Base-by-base conservation (phyloP, 2,888 invertebrate genomes). In the Miltochrista miniata region DNA sequence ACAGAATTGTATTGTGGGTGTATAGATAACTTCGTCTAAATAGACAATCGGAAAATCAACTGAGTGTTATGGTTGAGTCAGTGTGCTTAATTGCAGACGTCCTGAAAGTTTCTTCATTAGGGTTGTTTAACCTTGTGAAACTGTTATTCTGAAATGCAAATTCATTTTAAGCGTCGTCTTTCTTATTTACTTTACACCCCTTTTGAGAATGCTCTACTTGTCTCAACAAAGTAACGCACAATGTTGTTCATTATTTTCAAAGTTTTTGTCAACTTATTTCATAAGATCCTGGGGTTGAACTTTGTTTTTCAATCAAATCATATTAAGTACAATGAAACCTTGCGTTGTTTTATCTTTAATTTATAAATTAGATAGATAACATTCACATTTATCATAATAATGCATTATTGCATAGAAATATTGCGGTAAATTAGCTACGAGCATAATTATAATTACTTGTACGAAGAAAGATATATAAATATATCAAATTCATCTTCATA, bases 61-160 rank as follows among this genome's bases (percentile, higher is more conserved):
- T 58, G 54, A 12, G 64, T 70, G 70, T 68, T 59, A 63, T 59
- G 64, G 66, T 59, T 59, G 62, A 60, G 71, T 64, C 54, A 51
- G 65, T 67, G 69, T 74, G 70, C 72, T 72, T 74, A 74, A 72
- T 72, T 65, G 62, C 69, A 59, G 61, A 42, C 68, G 46, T 67
- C 60, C 59, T 62, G 64, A 70, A 80, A 78, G 62, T 78, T 80
- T 76, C 68, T 72, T 76, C 74, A 79, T 82, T 79, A 75, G 69
- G 70, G 74, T 65, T 76, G 73, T 76, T 77, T 71, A 71, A 75
- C 71, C 64, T 68, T 66, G 64, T 62, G 59, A 24, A 51, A 66
- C 55, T 45, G 58, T 50, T 59, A 55, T 63, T 54, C 56, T 54
- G 48, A 69, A 72, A 70, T 70, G 69, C 64, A 68, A 72, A 72